phyloP scores from a whole-genome alignment of 2,113 vertebrate species.

The Oceanites oceanicus region DNA sequence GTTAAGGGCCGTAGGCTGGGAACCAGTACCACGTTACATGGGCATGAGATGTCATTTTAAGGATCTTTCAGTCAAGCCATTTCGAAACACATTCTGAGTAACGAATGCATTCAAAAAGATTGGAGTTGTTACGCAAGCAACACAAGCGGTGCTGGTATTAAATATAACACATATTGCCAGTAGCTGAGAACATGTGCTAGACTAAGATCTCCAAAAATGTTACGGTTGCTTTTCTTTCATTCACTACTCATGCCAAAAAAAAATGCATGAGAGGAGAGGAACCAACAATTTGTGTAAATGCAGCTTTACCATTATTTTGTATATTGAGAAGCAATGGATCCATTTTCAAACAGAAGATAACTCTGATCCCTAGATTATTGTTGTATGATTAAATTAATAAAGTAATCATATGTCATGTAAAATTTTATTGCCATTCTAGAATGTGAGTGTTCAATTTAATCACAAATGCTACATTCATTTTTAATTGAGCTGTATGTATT shows the following conservation, averaged over 20 bases:
- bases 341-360: conserved; percentile 7
- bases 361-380: conserved; percentile 4
- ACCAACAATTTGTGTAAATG: not conserved
- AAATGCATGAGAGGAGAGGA: not conserved
- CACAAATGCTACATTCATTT: conserved; percentile 23
- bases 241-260: not conserved
- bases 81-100: not conserved
- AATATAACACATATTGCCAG: not conserved
- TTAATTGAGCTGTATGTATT: conserved; percentile 33
- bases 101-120: not conserved
- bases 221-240: not conserved
- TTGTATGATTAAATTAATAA: conserved; percentile 57
- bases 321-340: not conserved
- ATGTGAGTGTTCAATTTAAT: conserved; percentile 33
- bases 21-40: not conserved
- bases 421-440: conserved; percentile 2
- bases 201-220: not conserved
- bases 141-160: not conserved
- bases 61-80: not conserved
- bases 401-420: conserved; percentile 1
- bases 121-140: not conserved
- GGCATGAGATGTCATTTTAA: not conserved
- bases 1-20: not conserved
- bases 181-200: not conserved
- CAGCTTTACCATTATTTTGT: not conserved